Evolutionary conservation across 1,140 invertebrate species (phyloP), one percentile per base, ranked within the genome.

Genomic region (Batillaria attramentaria): DNA sequence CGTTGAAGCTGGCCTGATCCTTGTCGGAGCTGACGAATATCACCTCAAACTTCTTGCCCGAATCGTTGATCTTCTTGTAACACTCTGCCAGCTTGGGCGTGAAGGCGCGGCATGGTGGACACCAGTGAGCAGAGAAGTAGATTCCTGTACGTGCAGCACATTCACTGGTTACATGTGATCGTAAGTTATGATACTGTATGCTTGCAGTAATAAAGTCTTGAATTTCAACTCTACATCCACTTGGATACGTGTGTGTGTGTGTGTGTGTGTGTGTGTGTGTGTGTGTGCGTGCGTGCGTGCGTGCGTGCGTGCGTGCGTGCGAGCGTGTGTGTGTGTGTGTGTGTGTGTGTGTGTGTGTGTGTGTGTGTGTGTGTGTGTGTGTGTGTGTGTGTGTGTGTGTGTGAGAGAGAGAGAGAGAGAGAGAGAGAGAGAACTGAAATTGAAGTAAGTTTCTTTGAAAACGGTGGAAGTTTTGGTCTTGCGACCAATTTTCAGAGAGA

Each of bases 1-100:
- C 91, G 28, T 93, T 91, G 86, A 93, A 95, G 6, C 93, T 94
- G 35, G 93, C 92, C 72, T 93, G 91, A 82, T 94, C 94, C 88
- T 94, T 93, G 90, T 96, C 95, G 54, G 95, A 95, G 88, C 95
- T 96, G 57, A 96, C 93, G 84, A 96, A 95, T 79, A 96, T 94
- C 18, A 96, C 93, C 89, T 96, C 94, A 85, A 95, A 95, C 75
- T 94, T 93, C 37, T 93, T 92, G 31, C 94, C 93, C 41, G 92
- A 93, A 88, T 90, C 76, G 73, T 93, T 93, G 72, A 95, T 92
- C 57, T 93, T 92, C 20, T 93, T 91, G 87, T 88, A 89, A 77
- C 87, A 89, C 37, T 89, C 83, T 1, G 78, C 83, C 13, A 93
- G 85, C 20, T 85, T 75, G 6, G 92, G 92, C 8, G 92, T 93